phyloP scores from a whole-genome alignment of 2,888 invertebrate genomes.

The Amphimallon solstitiale region DNA sequence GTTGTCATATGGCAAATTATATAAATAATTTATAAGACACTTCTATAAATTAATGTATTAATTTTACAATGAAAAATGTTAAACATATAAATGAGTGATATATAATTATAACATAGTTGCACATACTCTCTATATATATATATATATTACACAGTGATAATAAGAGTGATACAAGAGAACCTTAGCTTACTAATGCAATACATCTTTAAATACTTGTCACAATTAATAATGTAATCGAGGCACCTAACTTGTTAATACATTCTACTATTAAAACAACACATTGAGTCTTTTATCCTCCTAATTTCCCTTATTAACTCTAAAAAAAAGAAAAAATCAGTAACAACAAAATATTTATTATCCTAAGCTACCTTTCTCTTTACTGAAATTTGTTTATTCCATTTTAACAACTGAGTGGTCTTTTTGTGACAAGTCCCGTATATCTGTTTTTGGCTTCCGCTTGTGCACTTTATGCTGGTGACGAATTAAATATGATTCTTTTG shows the following conservation, averaged over 20 bases:
- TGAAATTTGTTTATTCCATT: conserved; percentile 11
- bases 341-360: neutral
- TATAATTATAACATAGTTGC: conserved; percentile 25
- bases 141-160: conserved; percentile 14
- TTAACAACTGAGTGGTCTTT: conserved; percentile 7
- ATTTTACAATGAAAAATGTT: conserved; percentile 5
- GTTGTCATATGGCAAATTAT: conserved; percentile 24
- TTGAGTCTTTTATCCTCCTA: conserved; percentile 22
- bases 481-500: conserved; percentile 81
- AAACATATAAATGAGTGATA: conserved; percentile 8
- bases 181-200: conserved; percentile 26
- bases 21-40: conserved; percentile 15
- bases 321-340: neutral
- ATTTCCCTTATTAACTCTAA: conserved; percentile 11
- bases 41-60: conserved; percentile 18
- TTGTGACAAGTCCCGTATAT: neutral
- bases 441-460: conserved; percentile 38
- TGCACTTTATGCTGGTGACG: conserved; percentile 82
- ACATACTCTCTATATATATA: conserved; percentile 4
- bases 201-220: neutral
- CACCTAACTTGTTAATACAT: conserved; percentile 33
- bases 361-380: neutral
- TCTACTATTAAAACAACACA: conserved; percentile 24
- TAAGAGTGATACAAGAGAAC: conserved; percentile 25
- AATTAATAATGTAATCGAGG: conserved; percentile 19